phyloP scores from a whole-genome alignment of 2,888 invertebrate species.

The Trissolcus brochymenae region DNA sequence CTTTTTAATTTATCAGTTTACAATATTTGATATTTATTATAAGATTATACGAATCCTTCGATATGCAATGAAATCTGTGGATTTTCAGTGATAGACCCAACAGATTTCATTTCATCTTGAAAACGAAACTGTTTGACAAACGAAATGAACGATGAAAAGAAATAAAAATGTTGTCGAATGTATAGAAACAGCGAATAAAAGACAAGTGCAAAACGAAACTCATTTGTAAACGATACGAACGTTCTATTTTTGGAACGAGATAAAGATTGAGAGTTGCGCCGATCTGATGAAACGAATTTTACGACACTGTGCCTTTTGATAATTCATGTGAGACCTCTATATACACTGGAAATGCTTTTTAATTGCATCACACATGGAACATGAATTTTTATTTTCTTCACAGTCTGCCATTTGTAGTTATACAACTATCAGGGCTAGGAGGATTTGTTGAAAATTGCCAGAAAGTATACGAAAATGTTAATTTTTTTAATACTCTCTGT shows the following conservation, averaged over 20 bases:
- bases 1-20: constrained; percentile 12
- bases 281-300: constrained; percentile 18
- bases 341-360: constrained; percentile 4
- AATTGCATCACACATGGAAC: background rate
- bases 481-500: background rate
- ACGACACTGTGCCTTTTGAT: constrained; percentile 33
- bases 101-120: constrained; percentile 1
- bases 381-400: constrained; percentile 4
- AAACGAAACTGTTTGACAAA: background rate
- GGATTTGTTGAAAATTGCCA: constrained; percentile 8
- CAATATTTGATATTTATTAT: constrained; percentile 37
- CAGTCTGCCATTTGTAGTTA: constrained; percentile 27
- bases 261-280: constrained; percentile 12
- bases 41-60: background rate
- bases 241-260: constrained; percentile 16
- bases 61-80: background rate
- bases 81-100: background rate
- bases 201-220: constrained; percentile 6
- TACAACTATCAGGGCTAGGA: constrained; percentile 46
- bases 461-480: background rate
- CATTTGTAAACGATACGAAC: constrained; percentile 29
- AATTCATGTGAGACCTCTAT: background rate
- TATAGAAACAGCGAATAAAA: too few relatives aligned
- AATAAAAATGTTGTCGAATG: too few relatives aligned
- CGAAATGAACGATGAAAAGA: background rate